These are phyloP conservation scores for Taenaris catops DNA, from an alignment of 2,888 invertebrate genomes.

Conservation along the genomic window DNA sequence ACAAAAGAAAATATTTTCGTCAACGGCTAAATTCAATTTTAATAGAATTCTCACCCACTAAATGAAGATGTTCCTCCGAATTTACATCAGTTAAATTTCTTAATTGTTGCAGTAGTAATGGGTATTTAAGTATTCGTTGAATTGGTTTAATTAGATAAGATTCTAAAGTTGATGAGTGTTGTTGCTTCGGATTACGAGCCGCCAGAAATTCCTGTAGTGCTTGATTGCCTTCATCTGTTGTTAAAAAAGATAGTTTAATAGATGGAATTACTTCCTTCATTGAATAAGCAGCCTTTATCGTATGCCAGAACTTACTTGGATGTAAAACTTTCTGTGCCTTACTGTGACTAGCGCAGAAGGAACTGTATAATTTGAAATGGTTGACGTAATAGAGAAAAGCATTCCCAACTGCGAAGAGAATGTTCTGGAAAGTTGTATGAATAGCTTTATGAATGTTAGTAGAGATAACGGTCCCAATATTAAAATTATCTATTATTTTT, in stretches of 20 bases:
- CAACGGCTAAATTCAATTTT: too few relatives aligned
- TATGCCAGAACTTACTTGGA: slow-evolving; percentile 88
- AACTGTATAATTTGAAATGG: slow-evolving; percentile 99
- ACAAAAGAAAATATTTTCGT: too few relatives aligned
- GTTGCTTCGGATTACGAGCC: slow-evolving; percentile 96
- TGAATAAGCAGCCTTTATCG: background rate
- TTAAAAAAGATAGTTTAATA: slow-evolving; percentile 1
- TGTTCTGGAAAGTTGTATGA: slow-evolving; percentile 84
- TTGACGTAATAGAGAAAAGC: slow-evolving; percentile 98
- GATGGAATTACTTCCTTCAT: background rate
- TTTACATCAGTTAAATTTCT: slow-evolving; percentile 95
- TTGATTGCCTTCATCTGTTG: slow-evolving; percentile 95
- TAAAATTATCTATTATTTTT: too few relatives aligned
- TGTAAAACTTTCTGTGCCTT: slow-evolving; percentile 99
- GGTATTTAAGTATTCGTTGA: slow-evolving; percentile 98
- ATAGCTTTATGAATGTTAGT: slow-evolving; percentile 1
- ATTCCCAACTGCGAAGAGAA: slow-evolving; percentile 96
- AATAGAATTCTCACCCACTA: slow-evolving; percentile 89
- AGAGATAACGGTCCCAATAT: too few relatives aligned
- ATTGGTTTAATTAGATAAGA: slow-evolving; percentile 99
- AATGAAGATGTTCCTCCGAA: slow-evolving; percentile 96
- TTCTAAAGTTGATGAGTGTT: slow-evolving; percentile 97
- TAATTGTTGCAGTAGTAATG: slow-evolving; percentile 95
- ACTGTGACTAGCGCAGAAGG: slow-evolving; percentile 99
- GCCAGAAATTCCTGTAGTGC: slow-evolving; percentile 96